Evolutionary conservation across 2,888 invertebrate genomes (phyloP), one percentile per base, ranked within the genome.

Genomic region (Actias luna): DNA sequence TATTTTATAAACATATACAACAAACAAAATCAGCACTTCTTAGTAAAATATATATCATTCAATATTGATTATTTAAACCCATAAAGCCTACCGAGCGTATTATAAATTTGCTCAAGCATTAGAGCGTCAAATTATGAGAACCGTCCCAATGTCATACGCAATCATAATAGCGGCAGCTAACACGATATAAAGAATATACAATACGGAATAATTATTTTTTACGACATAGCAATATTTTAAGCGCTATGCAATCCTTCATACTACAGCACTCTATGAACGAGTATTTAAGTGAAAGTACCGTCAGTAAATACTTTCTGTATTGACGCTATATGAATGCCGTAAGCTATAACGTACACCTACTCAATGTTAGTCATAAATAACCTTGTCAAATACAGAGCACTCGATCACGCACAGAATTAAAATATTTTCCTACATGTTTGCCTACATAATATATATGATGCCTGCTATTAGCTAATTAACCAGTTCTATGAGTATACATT

Each of bases 361-460:
- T 71, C 65, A 58, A 31, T 52, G 58, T 61, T 61, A 58, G 58
- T 64, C 59, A 64, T 64, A 60, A n/a, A 55, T 69, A 79, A 75
- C 85, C 84, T 84, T 80, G 78, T 73, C 73, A 68, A 73, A 80
- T 79, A 75, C 83, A 71, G 84, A 84, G 79, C 84, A 82, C 69
- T 73, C 74, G 70, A 69, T 70, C 75, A 74, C 73, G 71, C 68
- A 71, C 69, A 63, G 64, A 70, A 69, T 69, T 58, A 50, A 60
- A 64, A 64, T 68, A 62, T 69, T 67, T 67, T 66, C 60, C 63
- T 66, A 58, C 63, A 61, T 69, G 67, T 67, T 72, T 66, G 68
- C 64, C 69, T 63, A 58, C 18, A 42, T 50, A 50, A 50, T 60
- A 55, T 67, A 64, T 64, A 68, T 61, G 60, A 63, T 18, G 18